Evolutionary conservation across 1,140 invertebrate species (phyloP).

Genomic region (Lithobius niger): DNA sequence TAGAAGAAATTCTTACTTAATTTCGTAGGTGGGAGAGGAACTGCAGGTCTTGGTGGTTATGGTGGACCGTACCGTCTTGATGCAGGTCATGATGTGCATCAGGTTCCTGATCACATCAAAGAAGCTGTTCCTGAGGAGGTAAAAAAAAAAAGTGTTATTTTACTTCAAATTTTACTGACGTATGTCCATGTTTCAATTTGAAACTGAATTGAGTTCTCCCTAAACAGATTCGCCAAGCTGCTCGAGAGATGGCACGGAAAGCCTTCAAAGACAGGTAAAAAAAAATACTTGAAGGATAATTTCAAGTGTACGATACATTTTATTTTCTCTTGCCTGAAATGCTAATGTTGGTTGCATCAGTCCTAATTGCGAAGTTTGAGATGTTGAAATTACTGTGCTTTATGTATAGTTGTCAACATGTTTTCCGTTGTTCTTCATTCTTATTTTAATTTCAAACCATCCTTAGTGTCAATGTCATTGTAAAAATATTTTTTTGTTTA

Average conservation of each 20-base stretch:
- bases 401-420: neutral
- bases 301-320: no score
- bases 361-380: neutral
- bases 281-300: no score
- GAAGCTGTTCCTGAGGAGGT: conserved; percentile 71
- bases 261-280: conserved; percentile 61
- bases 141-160: no score
- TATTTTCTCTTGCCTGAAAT: neutral
- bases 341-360: neutral
- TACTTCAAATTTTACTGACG: conserved; percentile 5
- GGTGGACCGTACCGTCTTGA: conserved; percentile 84
- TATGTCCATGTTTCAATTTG: no score
- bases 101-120: conserved; percentile 81
- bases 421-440: neutral
- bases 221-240: no score
- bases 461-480: neutral
- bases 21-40: conserved; percentile 54
- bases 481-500: conserved; percentile 9
- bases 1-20: no score
- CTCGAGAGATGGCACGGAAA: conserved; percentile 79
- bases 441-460: neutral
- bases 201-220: no score
- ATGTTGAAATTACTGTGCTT: neutral
- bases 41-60: conserved; percentile 84
- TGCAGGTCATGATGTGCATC: conserved; percentile 80